Evolutionary conservation across 2,888 invertebrate genomes (phyloP).

Genomic region (Apodemia mormo): DNA sequence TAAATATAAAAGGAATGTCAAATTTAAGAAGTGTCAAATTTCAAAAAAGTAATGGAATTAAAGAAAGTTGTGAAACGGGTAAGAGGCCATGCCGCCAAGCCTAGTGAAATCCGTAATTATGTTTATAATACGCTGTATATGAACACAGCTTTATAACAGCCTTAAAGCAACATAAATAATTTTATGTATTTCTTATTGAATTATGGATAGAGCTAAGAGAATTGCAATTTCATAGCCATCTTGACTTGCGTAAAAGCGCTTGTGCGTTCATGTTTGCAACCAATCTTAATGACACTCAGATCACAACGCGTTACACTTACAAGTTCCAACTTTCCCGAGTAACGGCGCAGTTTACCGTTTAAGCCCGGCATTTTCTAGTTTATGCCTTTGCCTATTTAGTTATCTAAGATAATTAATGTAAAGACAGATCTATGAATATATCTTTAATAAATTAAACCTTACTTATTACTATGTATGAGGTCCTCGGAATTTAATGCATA

Average conservation of each 20-base stretch:
- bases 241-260: constrained; percentile 4
- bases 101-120: not conserved
- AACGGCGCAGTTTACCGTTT: constrained; percentile 64
- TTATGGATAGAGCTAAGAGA: not conserved
- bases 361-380: constrained; percentile 52
- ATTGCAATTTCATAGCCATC: constrained; percentile 7
- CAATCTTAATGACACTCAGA: constrained; percentile 43
- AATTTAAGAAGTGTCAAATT: too few relatives aligned
- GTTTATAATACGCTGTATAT: not conserved
- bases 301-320: constrained; percentile 49
- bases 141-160: not conserved
- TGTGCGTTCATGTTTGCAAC: constrained; percentile 31
- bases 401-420: constrained; percentile 3
- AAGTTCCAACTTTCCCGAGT: constrained; percentile 44
- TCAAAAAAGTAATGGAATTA: too few relatives aligned
- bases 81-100: not conserved
- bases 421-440: constrained; percentile 11
- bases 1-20: too few relatives aligned
- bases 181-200: not conserved
- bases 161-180: constrained; percentile 1
- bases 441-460: not conserved
- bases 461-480: too few relatives aligned
- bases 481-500: too few relatives aligned
- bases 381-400: constrained; percentile 32
- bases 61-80: too few relatives aligned